These are phyloP conservation scores for Monodelphis domestica DNA, from an alignment of 2,797 vertebrate species.

Conservation along the genomic window DNA sequence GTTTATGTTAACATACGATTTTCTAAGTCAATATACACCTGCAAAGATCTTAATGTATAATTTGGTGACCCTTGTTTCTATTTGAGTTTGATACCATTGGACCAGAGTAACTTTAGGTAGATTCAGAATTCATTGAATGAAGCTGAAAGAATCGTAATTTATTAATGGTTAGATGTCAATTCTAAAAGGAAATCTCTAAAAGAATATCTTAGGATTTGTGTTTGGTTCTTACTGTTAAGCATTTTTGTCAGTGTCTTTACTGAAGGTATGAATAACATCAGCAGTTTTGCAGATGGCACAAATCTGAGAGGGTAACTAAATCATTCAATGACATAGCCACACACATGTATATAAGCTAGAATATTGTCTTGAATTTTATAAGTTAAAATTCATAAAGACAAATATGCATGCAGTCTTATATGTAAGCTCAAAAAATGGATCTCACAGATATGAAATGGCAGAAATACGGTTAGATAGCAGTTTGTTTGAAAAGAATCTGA, in stretches of 20 bases:
- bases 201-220: background rate
- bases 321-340: background rate
- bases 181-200: no score
- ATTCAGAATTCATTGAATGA: background rate
- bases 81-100: background rate
- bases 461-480: background rate
- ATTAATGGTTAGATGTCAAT: no score
- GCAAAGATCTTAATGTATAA: background rate
- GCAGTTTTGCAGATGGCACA: background rate
- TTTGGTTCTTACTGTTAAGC: background rate
- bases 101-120: background rate
- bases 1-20: background rate
- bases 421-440: background rate
- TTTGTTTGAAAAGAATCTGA: background rate
- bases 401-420: background rate
- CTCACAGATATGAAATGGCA: background rate
- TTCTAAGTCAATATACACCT: background rate
- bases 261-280: no score
- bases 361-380: background rate
- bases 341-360: background rate
- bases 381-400: background rate
- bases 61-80: background rate
- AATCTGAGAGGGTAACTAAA: background rate
- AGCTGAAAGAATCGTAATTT: no score
- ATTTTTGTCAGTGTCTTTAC: background rate